Evolutionary conservation across 2,888 invertebrate species (phyloP).

Genomic region (Melanostoma mellinum): DNA sequence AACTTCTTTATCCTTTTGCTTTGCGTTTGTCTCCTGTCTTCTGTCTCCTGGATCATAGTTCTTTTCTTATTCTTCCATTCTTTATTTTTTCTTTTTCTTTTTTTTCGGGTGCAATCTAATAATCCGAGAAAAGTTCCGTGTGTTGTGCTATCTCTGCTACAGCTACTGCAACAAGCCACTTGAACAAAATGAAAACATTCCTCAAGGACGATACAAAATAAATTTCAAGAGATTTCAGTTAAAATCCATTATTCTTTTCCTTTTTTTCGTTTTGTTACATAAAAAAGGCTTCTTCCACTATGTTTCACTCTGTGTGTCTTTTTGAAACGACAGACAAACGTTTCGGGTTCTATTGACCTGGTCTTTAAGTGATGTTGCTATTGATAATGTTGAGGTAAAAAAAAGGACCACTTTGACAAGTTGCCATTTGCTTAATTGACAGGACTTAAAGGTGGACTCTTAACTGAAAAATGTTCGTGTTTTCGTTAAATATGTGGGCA

Average conservation of each 20-base stretch:
- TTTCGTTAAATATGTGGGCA: constrained; percentile 57
- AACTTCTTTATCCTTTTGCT: constrained; percentile 23
- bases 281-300: constrained; percentile 9
- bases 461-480: constrained; percentile 57
- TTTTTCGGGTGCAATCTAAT: constrained; percentile 65
- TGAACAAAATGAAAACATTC: constrained; percentile 66
- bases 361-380: constrained; percentile 49
- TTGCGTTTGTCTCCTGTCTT: constrained; percentile 22
- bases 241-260: constrained; percentile 58
- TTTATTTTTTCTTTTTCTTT: constrained; percentile 11
- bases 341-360: constrained; percentile 37
- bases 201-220: constrained; percentile 58
- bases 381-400: constrained; percentile 35
- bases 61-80: neutral
- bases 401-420: constrained; percentile 60
- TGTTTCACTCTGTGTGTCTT: neutral
- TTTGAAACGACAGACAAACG: constrained; percentile 19
- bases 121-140: constrained; percentile 59
- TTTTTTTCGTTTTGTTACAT: constrained; percentile 10
- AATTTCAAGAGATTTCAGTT: constrained; percentile 58
- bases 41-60: constrained; percentile 31
- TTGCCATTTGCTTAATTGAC: constrained; percentile 65
- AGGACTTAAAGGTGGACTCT: constrained; percentile 56
- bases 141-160: constrained; percentile 14
- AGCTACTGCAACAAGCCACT: constrained; percentile 60